Conservation (phyloP, 2,888 invertebrate genomes). For the Deilephila elpenor region DNA sequence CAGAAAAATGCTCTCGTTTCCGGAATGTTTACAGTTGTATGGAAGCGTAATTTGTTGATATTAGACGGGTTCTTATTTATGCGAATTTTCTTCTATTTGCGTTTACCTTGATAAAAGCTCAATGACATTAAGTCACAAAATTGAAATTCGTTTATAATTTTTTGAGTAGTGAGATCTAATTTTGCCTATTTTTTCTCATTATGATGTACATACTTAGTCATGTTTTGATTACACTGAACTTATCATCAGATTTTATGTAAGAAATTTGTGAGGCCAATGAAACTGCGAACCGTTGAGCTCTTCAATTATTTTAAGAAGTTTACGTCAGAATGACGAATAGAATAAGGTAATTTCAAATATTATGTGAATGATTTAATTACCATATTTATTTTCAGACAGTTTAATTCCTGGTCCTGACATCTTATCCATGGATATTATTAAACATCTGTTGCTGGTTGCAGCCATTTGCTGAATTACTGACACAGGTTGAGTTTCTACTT, state of each 20-base stretch:
- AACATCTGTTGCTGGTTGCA: neutral
- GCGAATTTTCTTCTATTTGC: neutral
- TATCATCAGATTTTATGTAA: no score
- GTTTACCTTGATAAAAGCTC: neutral
- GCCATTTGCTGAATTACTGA: neutral
- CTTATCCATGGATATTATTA: neutral
- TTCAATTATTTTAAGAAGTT: no score
- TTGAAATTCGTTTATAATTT: neutral
- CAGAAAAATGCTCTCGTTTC: conserved; percentile 16
- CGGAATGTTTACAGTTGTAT: conserved; percentile 17
- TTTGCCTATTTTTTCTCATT: no score
- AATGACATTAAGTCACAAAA: neutral
- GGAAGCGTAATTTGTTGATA: conserved; percentile 1
- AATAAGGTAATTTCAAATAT: no score
- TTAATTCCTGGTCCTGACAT: no score
- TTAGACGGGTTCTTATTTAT: neutral
- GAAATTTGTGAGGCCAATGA: no score
- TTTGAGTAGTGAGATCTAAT: neutral
- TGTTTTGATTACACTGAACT: no score
- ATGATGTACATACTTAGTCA: no score
- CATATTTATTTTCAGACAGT: neutral
- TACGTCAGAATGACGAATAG: no score
- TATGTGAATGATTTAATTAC: neutral
- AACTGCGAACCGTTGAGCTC: no score
- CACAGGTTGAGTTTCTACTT: neutral